These are phyloP conservation scores for Pocillopora grandis DNA, from an alignment of 92 coral and sea anemone species.

Conservation along the genomic window DNA sequence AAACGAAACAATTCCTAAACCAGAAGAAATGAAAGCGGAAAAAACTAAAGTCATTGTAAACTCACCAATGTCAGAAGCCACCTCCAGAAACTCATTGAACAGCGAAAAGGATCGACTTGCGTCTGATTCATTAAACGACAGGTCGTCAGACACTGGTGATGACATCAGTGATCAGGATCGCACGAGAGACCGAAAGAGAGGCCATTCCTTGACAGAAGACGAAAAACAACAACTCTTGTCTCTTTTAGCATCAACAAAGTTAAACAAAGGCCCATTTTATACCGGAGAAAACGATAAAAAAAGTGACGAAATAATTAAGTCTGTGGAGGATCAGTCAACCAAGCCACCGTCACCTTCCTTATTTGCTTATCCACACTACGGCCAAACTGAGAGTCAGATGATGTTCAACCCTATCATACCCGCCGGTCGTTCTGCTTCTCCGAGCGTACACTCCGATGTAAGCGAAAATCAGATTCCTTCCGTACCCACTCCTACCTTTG, in stretches of 20 bases:
- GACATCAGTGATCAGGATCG: neutral
- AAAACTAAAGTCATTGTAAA: neutral
- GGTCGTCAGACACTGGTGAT: neutral
- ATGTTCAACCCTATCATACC: conserved; percentile 77
- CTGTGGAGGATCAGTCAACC: conserved; percentile 13
- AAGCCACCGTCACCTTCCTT: conserved; percentile 69
- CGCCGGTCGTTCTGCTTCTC: conserved; percentile 59
- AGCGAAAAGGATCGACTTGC: neutral
- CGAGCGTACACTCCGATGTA: conserved; percentile 22
- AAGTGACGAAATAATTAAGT: conserved; percentile 3
- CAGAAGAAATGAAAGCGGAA: neutral
- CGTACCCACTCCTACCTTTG: conserved; percentile 47
- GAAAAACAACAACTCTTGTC: conserved; percentile 56
- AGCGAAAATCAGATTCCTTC: conserved; percentile 30
- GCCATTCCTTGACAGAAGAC: conserved; percentile 45
- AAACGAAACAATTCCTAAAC: conserved; percentile 6
- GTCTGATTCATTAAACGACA: neutral
- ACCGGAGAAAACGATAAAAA: neutral
- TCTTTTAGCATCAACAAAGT: conserved; percentile 44
- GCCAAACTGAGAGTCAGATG: conserved; percentile 47
- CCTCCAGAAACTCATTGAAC: neutral
- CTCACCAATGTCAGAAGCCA: neutral
- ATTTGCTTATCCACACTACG: conserved; percentile 30
- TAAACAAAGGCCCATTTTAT: conserved; percentile 3
- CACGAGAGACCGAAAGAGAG: conserved; percentile 7